Evolutionary conservation across 1,140 invertebrate species (phyloP).

Genomic region (Leptinotarsa defecta): DNA sequence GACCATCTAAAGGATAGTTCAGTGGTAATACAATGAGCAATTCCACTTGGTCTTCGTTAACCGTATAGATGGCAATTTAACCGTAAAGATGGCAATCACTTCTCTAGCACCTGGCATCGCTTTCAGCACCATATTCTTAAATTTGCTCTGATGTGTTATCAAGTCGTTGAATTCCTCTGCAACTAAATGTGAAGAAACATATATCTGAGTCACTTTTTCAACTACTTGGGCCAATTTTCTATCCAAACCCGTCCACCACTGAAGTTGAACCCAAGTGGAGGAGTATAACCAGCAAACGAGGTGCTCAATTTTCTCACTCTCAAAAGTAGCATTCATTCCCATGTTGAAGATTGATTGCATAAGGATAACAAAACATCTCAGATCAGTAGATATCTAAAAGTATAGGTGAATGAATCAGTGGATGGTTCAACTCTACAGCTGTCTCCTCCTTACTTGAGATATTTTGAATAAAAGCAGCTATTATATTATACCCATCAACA

Average conservation of each 20-base stretch:
- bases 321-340: slow-evolving; percentile 31
- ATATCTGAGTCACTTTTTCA: slow-evolving; percentile 75
- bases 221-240: slow-evolving; percentile 70
- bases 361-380: slow-evolving; percentile 77
- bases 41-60: slow-evolving; percentile 83
- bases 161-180: slow-evolving; percentile 71
- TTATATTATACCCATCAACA: too few species aligned
- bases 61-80: slow-evolving; percentile 80
- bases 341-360: slow-evolving; percentile 66
- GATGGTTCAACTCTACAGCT: slow-evolving; percentile 64
- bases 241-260: slow-evolving; percentile 80
- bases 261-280: slow-evolving; percentile 67
- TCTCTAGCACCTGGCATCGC: slow-evolving; percentile 72
- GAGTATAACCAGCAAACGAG: slow-evolving; percentile 72
- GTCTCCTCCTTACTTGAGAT: slow-evolving; percentile 64
- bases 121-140: slow-evolving; percentile 76
- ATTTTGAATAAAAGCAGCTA: too few species aligned
- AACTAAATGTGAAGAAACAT: slow-evolving; percentile 74
- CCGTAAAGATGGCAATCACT: slow-evolving; percentile 77
- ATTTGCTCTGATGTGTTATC: slow-evolving; percentile 57
- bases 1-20: slow-evolving; percentile 80
- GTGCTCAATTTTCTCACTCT: slow-evolving; percentile 58
- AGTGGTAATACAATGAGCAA: slow-evolving; percentile 74
- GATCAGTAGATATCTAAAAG: slow-evolving; percentile 70
- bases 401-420: slow-evolving; percentile 66